Conservation (phyloP, 2,888 invertebrate genomes). For the Nymphalis polychloros region DNA sequence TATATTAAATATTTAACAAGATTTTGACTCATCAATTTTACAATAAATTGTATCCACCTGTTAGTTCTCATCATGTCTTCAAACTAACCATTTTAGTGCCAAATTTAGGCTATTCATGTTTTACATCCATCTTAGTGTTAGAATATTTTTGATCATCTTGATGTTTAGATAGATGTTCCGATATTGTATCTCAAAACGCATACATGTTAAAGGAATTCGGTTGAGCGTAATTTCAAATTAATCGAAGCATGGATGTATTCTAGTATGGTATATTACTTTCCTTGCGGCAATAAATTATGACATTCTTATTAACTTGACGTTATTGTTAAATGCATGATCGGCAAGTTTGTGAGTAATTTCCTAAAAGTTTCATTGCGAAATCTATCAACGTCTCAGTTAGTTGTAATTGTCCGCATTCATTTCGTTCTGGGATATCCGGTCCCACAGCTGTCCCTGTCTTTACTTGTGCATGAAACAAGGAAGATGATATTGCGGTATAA, state of each 20-base stretch:
- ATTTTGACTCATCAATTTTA: background rate
- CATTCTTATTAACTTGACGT: background rate
- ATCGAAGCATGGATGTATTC: background rate
- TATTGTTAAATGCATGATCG: background rate
- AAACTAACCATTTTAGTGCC: conserved; percentile 28
- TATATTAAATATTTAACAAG: background rate
- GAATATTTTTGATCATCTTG: background rate
- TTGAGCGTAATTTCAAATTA: conserved; percentile 7
- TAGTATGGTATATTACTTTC: background rate
- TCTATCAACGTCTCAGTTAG: background rate
- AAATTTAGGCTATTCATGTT: conserved; percentile 36
- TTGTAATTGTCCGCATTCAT: background rate
- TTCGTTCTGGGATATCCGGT: background rate
- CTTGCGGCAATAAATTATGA: background rate
- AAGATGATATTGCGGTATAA: background rate
- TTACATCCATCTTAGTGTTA: conserved; percentile 6
- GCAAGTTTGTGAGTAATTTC: background rate
- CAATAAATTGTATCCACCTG: background rate
- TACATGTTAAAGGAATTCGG: conserved; percentile 7
- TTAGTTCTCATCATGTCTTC: background rate
- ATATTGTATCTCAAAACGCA: background rate
- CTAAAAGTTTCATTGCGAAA: background rate
- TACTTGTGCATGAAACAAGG: background rate
- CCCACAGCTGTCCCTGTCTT: background rate
- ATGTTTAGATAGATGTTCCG: conserved; percentile 2